These are phyloP conservation scores for Linepithema humile DNA, from an alignment of 1,140 invertebrate genomes.

Conservation along the genomic window DNA sequence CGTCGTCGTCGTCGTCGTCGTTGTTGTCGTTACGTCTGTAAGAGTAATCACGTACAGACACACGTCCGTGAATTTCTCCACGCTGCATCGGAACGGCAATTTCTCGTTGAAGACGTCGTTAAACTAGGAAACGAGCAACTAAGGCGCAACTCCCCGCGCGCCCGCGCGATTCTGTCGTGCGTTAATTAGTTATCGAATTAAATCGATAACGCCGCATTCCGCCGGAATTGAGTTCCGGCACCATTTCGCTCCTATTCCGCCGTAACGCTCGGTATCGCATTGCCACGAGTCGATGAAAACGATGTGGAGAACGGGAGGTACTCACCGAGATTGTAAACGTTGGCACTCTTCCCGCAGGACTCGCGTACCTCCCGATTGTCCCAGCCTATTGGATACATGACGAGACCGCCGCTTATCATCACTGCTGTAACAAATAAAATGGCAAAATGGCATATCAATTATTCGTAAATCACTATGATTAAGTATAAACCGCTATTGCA, in stretches of 20 bases:
- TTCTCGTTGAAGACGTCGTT: constrained; percentile 47
- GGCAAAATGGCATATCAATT: constrained; percentile 17
- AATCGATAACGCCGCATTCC: constrained; percentile 47
- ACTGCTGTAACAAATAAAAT: constrained; percentile 85
- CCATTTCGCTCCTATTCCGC: not conserved
- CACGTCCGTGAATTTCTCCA: constrained; percentile 5
- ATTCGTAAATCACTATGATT: too few species aligned
- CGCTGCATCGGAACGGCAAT: constrained; percentile 38
- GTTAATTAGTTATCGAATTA: constrained; percentile 57
- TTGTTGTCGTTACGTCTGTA: constrained; percentile 37
- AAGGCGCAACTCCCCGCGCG: constrained; percentile 1
- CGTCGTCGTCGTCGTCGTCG: constrained; percentile 27
- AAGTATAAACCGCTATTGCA: not conserved
- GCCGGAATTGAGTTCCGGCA: constrained; percentile 40
- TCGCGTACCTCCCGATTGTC: constrained; percentile 88
- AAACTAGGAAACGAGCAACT: constrained; percentile 50
- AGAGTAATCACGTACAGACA: constrained; percentile 46
- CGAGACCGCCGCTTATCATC: constrained; percentile 86
- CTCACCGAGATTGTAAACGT: constrained; percentile 88
- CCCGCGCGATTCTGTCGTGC: not conserved
- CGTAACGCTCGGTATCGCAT: not conserved
- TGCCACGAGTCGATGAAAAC: not conserved
- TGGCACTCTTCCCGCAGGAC: constrained; percentile 87
- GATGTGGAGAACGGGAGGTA: constrained; percentile 59
- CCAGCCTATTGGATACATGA: constrained; percentile 89